phyloP scores from a whole-genome alignment of 2,113 vertebrate genomes.

The Plecturocebus donacophilus region DNA sequence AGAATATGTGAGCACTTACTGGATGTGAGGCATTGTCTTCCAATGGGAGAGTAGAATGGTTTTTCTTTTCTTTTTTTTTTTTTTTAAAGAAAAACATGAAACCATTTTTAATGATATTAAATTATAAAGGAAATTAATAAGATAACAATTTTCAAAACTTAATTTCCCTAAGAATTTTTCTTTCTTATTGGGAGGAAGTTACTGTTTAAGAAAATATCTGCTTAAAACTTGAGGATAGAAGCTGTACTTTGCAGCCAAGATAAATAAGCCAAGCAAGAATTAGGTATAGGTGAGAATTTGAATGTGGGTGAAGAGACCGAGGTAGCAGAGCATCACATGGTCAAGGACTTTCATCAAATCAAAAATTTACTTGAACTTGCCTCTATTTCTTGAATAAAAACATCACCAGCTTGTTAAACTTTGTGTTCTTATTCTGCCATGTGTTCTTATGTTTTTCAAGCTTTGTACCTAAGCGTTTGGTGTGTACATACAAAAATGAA shows the following conservation, averaged over 20 bases:
- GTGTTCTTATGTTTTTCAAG: neutral
- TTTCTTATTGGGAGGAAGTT: neutral
- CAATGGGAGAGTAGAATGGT: neutral
- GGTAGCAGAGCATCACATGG: too few species aligned
- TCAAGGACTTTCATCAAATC: neutral
- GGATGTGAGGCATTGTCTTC: neutral
- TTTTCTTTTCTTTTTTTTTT: neutral
- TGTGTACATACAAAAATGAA: neutral
- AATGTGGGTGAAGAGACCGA: neutral
- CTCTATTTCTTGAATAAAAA: neutral
- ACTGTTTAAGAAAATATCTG: neutral
- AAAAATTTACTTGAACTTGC: neutral
- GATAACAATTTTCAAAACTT: slow-evolving; percentile 12
- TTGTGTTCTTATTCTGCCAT: neutral
- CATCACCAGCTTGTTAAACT: neutral
- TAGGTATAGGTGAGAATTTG: neutral
- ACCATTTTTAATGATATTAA: neutral
- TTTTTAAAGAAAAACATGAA: neutral
- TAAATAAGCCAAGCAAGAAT: neutral
- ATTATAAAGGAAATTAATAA: neutral
- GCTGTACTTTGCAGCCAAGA: neutral
- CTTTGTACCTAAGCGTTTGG: neutral
- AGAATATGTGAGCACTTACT: neutral
- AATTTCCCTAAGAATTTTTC: neutral
- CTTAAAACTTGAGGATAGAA: neutral